Evolutionary conservation across 2,888 invertebrate genomes (phyloP).

Genomic region (Dascillus cervinus): DNA sequence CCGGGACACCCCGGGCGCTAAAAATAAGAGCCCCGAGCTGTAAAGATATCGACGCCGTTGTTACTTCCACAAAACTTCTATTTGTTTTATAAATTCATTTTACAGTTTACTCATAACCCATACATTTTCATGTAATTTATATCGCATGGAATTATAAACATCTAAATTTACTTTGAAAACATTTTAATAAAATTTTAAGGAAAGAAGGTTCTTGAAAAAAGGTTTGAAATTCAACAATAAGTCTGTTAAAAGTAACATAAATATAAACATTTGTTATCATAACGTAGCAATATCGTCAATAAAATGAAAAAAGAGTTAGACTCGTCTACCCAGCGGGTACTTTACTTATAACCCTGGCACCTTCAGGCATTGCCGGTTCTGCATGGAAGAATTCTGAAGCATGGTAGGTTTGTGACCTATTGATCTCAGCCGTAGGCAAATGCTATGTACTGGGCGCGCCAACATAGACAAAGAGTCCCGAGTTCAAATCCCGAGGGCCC

Average conservation of each 20-base stretch:
- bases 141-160: no score
- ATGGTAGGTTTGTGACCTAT: conserved; percentile 31
- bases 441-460: conserved; percentile 25
- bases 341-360: conserved; percentile 9
- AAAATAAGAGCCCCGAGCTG: conserved; percentile 25
- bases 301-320: no score
- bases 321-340: no score
- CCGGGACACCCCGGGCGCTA: conserved; percentile 30
- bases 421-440: conserved; percentile 27
- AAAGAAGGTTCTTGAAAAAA: no score
- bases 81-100: conserved; percentile 20
- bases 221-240: no score
- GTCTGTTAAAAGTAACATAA: no score
- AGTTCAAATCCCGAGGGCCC: conserved; percentile 36
- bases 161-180: no score
- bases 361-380: conserved; percentile 20
- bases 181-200: no score
- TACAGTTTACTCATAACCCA: conserved; percentile 25
- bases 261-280: no score
- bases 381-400: conserved; percentile 28
- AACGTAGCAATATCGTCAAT: no score
- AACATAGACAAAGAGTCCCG: conserved; percentile 33
- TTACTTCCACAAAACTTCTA: conserved; percentile 18
- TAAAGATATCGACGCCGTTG: conserved; percentile 31
- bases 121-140: no score